Conservation (phyloP, 1,140 invertebrate species). For the Cyclina sinensis region DNA sequence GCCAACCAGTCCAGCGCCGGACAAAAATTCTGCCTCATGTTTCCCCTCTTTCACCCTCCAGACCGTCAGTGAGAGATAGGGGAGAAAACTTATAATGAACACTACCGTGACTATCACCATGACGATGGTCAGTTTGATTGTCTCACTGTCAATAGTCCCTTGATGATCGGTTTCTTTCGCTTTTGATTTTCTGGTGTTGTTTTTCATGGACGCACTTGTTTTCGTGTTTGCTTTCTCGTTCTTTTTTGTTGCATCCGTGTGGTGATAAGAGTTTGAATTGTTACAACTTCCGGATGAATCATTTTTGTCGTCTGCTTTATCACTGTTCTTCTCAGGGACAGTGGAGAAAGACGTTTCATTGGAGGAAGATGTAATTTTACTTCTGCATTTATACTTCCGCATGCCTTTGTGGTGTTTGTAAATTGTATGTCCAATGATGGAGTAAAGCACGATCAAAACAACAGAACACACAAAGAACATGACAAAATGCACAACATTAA, state of each 20-base stretch:
- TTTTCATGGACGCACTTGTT: not conserved
- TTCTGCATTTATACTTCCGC: not conserved
- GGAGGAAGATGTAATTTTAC: not conserved
- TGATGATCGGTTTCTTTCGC: not conserved
- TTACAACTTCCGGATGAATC: not conserved
- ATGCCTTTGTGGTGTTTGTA: conserved; percentile 25
- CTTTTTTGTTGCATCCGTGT: conserved; percentile 1
- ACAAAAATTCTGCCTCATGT: conserved; percentile 56
- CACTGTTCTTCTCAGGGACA: not conserved
- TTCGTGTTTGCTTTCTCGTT: not conserved
- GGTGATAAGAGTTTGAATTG: too few species aligned
- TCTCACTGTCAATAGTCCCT: conserved; percentile 41
- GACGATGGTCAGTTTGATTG: conserved; percentile 62
- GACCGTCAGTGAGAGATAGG: conserved; percentile 57
- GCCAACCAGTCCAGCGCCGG: conserved; percentile 46
- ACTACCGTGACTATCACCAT: conserved; percentile 53
- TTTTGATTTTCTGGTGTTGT: not conserved
- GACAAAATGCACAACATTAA: conserved; percentile 63
- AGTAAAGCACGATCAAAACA: conserved; percentile 46
- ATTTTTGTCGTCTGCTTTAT: not conserved
- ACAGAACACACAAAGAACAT: conserved; percentile 59
- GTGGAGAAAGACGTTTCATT: conserved; percentile 1
- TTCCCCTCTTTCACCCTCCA: conserved; percentile 49
- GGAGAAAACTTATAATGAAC: conserved; percentile 69
- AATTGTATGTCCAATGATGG: conserved; percentile 48